Conservation (phyloP, 53 echinoderm and acorn worm genomes). For the Antedon mediterranea region DNA sequence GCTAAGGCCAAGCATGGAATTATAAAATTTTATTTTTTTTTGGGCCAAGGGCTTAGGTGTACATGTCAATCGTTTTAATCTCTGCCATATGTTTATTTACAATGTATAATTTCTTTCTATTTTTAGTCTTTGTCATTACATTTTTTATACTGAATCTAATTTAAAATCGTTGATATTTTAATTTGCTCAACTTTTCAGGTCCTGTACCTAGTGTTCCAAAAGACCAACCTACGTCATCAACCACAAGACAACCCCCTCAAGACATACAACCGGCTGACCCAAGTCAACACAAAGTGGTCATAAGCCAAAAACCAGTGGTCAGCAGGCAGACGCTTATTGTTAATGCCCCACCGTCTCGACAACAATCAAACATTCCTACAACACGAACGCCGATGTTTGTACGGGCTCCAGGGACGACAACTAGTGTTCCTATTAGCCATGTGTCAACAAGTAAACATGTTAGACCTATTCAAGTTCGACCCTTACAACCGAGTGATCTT, state of each 20-base stretch:
- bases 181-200: background rate
- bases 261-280: background rate
- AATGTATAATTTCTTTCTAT: no score
- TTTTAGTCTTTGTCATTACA: no score
- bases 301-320: background rate
- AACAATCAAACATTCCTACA: conserved; percentile 67
- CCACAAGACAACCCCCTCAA: background rate
- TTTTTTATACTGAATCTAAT: no score
- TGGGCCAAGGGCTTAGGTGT: no score
- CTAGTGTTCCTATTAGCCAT: background rate
- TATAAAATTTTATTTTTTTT: no score
- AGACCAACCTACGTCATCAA: background rate
- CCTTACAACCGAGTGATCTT: background rate
- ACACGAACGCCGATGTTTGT: conserved; percentile 86
- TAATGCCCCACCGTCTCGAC: background rate
- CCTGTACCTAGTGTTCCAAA: background rate
- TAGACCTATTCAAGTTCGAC: background rate
- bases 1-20: no score
- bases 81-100: no score
- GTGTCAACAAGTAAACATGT: background rate
- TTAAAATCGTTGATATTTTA: no score
- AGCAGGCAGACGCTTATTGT: background rate
- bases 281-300: background rate
- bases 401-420: conserved; percentile 14
- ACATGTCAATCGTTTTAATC: no score